Percentiles rank a stretch among this genome's conserved stretches.
These are phyloP conservation scores for Lithobates pipiens DNA, from an alignment of 2,797 vertebrate species.

Conservation along the genomic window DNA sequence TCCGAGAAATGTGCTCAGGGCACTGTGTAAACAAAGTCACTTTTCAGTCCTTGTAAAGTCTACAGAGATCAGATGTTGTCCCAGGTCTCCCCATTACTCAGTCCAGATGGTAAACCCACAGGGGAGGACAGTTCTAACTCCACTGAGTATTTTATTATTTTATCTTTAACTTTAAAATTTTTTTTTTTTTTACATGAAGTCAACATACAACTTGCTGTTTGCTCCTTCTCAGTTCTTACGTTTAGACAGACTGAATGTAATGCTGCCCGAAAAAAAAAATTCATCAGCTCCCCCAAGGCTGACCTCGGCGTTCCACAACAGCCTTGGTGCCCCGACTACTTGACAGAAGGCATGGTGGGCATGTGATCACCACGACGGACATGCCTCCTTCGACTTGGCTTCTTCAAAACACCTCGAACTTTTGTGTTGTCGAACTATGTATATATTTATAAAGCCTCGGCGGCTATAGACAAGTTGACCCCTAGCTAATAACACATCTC, in stretches of 20 bases:
- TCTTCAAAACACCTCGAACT: not conserved
- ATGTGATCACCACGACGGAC: conserved; percentile 31
- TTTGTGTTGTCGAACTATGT: conserved; percentile 57
- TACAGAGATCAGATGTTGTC: not conserved
- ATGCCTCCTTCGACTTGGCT: conserved; percentile 35
- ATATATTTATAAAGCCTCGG: conserved; percentile 51
- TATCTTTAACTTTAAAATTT: too few relatives aligned
- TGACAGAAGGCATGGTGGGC: conserved; percentile 59
- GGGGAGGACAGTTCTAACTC: conserved; percentile 2
- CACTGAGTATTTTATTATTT: not conserved
- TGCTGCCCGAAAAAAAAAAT: conserved; percentile 26
- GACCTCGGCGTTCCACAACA: conserved; percentile 31
- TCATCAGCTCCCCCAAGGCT: conserved; percentile 9
- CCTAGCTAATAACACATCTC: conserved; percentile 91
- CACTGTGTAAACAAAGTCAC: conserved; percentile 54
- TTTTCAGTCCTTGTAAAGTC: not conserved
- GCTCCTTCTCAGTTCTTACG: not conserved
- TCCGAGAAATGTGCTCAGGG: conserved; percentile 9
- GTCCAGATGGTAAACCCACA: not conserved
- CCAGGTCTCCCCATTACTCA: not conserved
- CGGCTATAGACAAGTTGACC: not conserved
- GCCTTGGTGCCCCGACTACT: conserved; percentile 33
- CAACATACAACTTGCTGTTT: not conserved
- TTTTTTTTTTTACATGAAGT: conserved; percentile 2
- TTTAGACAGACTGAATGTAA: not conserved